Percentiles rank a stretch among this genome's conserved stretches.
phyloP scores from a whole-genome alignment of 2,888 invertebrate genomes.

The Tupiocoris notatus region DNA sequence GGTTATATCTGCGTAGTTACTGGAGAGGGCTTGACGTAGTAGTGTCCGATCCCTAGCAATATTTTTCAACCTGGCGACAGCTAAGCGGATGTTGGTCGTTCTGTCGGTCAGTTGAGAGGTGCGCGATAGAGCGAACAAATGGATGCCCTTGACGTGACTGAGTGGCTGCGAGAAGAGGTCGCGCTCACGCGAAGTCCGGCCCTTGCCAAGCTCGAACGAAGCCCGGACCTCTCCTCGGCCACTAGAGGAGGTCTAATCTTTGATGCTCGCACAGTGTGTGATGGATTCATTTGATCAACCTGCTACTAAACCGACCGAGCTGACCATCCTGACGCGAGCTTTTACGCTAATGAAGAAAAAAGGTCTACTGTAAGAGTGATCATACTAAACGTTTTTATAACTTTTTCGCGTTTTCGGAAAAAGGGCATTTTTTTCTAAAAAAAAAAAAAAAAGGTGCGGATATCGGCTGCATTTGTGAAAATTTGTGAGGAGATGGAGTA shows the following conservation, averaged over 20 bases:
- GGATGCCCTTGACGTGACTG: constrained; percentile 28
- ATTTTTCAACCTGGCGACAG: not conserved
- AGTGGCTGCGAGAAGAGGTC: constrained; percentile 5
- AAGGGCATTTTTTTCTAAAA: too few relatives aligned
- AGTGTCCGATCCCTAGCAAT: too few relatives aligned
- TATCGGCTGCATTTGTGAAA: too few relatives aligned
- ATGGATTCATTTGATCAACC: constrained; percentile 9
- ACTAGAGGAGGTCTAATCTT: not conserved
- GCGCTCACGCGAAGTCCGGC: constrained; percentile 6
- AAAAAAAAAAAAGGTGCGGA: too few relatives aligned
- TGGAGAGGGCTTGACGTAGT: too few relatives aligned
- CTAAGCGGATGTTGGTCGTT: not conserved
- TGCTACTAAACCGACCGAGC: not conserved
- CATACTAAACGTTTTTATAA: too few relatives aligned
- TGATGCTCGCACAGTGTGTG: not conserved
- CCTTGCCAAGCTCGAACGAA: not conserved
- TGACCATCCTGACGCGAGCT: not conserved
- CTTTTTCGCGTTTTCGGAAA: too few relatives aligned
- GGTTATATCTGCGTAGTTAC: too few relatives aligned
- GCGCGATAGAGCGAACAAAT: constrained; percentile 19
- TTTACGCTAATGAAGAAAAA: not conserved
- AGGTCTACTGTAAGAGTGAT: too few relatives aligned
- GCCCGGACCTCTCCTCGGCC: not conserved
- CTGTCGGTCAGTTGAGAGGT: not conserved
- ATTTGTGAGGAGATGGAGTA: too few relatives aligned